Base-by-base conservation (phyloP, 2,888 invertebrate genomes). In the Melieria crassipennis region DNA sequence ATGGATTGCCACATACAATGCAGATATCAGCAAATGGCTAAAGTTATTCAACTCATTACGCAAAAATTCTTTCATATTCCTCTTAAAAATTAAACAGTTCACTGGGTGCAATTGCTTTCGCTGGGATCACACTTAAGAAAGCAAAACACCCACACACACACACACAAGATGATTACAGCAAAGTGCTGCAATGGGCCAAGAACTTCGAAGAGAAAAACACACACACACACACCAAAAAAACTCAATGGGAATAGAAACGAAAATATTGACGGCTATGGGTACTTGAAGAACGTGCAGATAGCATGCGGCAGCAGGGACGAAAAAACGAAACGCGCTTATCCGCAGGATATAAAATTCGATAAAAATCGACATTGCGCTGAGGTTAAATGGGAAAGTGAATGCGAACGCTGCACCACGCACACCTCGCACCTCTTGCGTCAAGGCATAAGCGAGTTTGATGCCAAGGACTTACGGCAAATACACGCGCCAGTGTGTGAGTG, bases 281-380 rank as follows among this genome's bases (percentile, higher is more conserved):
- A 10, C 13, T 56, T 5, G 9, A 56, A 5, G 56, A 58, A 10
- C 10, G 58, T n/a, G 10, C 42, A 42, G 11, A 58, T 7, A 9
- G 43, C 16, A 58, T 16, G 43, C 16, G 10, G 57, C 13, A 57
- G n/a, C n/a, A 45, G 13, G 42, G 45, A n/a, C 13, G 11, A 45
- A 61, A 61, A 48, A 43, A 73, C 73, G 75, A 76, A 76, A 79
- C 78, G 78, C 78, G 79, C 77, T 81, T 80, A 80, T 75, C 82
- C 80, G 75, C 66, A 72, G 82, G 81, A 78, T 81, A 82, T 77
- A 79, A 77, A 81, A 79, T 80, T 81, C 82, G 81, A 81, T 82
- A 82, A 81, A 81, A 79, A 81, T 81, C 79, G 81, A 56, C 52
- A 55, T 43, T 47, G 30, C 42, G 42, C 75, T 76, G 75, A 71